Percentiles rank a stretch among this genome's conserved stretches.
Evolutionary conservation across 92 coral and sea anemone genomes (phyloP).

Genomic region (Umimayanthus kanabou): DNA sequence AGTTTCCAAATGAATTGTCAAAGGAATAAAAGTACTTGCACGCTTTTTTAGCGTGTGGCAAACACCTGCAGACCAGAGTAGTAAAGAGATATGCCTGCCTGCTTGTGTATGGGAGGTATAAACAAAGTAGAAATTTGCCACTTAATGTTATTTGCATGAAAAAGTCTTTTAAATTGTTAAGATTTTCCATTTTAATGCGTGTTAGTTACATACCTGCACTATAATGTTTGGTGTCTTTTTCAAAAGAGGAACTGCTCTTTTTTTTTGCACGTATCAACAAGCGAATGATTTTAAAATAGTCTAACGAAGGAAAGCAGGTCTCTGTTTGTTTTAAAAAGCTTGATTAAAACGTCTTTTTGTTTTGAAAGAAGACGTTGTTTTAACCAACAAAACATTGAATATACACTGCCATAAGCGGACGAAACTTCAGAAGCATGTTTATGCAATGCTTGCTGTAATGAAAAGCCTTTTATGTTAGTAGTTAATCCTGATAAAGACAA

Average conservation of each 20-base stretch:
- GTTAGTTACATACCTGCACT: neutral
- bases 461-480: neutral
- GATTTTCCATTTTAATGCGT: neutral
- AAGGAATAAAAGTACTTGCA: neutral
- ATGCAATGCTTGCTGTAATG: neutral
- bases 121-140: neutral
- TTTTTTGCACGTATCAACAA: neutral
- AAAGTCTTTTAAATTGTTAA: neutral
- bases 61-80: neutral
- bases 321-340: neutral
- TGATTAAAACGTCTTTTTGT: neutral
- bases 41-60: neutral
- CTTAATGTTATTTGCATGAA: neutral
- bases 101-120: neutral
- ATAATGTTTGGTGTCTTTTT: no score
- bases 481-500: neutral
- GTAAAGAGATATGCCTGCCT: neutral
- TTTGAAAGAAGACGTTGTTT: neutral
- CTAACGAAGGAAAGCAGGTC: neutral
- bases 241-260: no score
- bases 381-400: neutral
- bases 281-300: neutral
- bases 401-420: neutral
- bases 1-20: no score
- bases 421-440: neutral